Percentiles rank a stretch among this genome's conserved stretches.
Conservation (phyloP, 2,888 invertebrate species). For the Torymus aiolomorphi region DNA sequence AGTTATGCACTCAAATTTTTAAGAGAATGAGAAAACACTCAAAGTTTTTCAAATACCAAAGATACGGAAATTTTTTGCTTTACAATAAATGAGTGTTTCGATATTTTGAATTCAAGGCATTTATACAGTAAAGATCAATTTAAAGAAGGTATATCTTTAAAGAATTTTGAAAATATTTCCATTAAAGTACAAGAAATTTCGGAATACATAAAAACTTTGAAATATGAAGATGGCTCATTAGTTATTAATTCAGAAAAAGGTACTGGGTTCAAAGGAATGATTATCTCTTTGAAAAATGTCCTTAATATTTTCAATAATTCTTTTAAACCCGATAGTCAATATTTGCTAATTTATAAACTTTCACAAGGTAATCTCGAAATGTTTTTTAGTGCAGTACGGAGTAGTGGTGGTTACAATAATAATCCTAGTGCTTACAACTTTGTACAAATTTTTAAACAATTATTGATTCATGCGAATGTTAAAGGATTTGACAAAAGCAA, state of each 20-base stretch:
- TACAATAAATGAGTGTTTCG: conserved; percentile 62
- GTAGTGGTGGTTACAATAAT: too few relatives aligned
- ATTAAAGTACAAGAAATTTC: conserved; percentile 29
- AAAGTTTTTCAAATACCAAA: conserved; percentile 50
- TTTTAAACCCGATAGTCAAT: too few relatives aligned
- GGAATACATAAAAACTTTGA: conserved; percentile 42
- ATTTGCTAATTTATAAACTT: too few relatives aligned
- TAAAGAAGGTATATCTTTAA: conserved; percentile 44
- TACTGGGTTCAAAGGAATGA: background rate
- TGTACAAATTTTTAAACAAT: too few relatives aligned
- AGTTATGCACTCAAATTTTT: conserved; percentile 57
- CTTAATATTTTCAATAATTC: too few relatives aligned
- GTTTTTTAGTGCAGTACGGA: too few relatives aligned
- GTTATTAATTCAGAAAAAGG: background rate
- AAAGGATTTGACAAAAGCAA: too few relatives aligned
- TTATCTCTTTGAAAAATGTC: background rate
- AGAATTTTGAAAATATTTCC: conserved; percentile 44
- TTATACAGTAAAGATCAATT: conserved; percentile 51
- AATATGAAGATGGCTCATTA: conserved; percentile 21
- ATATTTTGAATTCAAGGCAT: conserved; percentile 62
- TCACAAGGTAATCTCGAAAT: too few relatives aligned
- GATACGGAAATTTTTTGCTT: conserved; percentile 58
- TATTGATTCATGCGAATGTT: too few relatives aligned
- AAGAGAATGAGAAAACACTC: conserved; percentile 33
- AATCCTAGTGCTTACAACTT: too few relatives aligned